Base-by-base conservation (phyloP, 2,797 vertebrate genomes). In the Dryobates pubescens region DNA sequence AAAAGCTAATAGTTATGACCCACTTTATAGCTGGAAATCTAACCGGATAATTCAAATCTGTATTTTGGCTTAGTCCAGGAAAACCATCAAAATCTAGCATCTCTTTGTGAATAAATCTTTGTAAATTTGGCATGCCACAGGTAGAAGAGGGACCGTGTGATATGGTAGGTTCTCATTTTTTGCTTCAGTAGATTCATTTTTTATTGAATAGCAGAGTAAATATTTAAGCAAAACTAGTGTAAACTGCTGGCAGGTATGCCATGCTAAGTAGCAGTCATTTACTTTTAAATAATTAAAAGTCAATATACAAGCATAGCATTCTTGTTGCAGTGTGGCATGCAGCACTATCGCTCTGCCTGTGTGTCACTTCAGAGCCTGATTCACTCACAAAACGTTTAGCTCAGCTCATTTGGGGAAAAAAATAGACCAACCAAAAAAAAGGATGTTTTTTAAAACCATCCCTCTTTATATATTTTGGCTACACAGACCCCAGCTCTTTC, bases 261-360 rank as follows among this genome's bases (percentile, higher is more conserved):
- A 92, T 95, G 83, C 88, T 96, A 91, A 95, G 86, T 90, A 94
- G 93, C 90, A 92, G 90, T 86, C 95, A 95, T 94, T 96, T 97
- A 91, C 88, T 96, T 95, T 95, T 95, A 96, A 96, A 97, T 95
- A 96, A 97, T 88, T 95, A 94, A 95, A 97, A 96, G 95, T 96
- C 94, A 95, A 94, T 90, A 90, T 78, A 93, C 77, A 92, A 94
- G 91, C 88, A 79, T 65, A 77, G 58, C 49, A 9, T 84, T 94
- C 84, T 69, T 81, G 88, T 96, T 74, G 79, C 77, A 74, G 58
- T 70, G 86, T 13, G 0, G 84, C 62, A 57, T 59, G 38, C 5
- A 2, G 80, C 53, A 72, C 82, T 79, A 30, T 63, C 0, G 4
- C 88, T 92, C 86, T 92, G 87, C 81, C 81, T 92, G 41, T 24